These are phyloP conservation scores for Molossus molossus DNA, from an alignment of 2,797 vertebrate species.

Conservation along the genomic window DNA sequence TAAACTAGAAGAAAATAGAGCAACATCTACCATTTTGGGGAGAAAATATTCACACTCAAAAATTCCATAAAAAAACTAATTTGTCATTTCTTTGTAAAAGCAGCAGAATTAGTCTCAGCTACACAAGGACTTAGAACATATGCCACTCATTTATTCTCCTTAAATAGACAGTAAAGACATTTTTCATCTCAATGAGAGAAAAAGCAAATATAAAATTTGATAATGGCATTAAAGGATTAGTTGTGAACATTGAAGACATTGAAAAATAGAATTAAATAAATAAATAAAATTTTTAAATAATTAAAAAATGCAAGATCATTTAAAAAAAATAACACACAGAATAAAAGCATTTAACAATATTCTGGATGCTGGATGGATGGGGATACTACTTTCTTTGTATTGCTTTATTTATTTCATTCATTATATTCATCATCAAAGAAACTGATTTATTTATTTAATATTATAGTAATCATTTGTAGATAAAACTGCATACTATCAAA, in stretches of 20 bases:
- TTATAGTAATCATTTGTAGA: slow-evolving; percentile 18
- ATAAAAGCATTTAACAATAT: not conserved
- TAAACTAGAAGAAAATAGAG: slow-evolving; percentile 48
- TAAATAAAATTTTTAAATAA: not conserved
- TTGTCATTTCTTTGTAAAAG: slow-evolving; percentile 29
- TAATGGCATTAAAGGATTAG: not conserved
- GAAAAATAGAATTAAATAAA: slow-evolving; percentile 31
- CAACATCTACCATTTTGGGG: not conserved
- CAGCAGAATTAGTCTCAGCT: not conserved
- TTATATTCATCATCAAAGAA: not conserved
- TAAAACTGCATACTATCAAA: slow-evolving; percentile 13
- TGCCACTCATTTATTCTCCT: not conserved
- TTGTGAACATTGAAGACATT: slow-evolving; percentile 33
- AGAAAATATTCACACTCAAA: not conserved
- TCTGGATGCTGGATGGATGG: not conserved
- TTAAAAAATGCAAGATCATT: not conserved
- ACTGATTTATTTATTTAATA: slow-evolving; percentile 38
- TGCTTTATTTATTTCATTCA: slow-evolving; percentile 30
- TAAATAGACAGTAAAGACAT: not conserved
- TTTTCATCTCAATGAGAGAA: not conserved
- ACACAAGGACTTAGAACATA: not conserved
- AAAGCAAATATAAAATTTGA: slow-evolving; percentile 43
- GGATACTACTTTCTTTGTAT: not conserved
- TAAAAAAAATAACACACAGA: not conserved
- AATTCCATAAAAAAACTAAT: slow-evolving; percentile 12